Base-by-base conservation (phyloP, 1,140 invertebrate species). In the Tribolium madens region DNA sequence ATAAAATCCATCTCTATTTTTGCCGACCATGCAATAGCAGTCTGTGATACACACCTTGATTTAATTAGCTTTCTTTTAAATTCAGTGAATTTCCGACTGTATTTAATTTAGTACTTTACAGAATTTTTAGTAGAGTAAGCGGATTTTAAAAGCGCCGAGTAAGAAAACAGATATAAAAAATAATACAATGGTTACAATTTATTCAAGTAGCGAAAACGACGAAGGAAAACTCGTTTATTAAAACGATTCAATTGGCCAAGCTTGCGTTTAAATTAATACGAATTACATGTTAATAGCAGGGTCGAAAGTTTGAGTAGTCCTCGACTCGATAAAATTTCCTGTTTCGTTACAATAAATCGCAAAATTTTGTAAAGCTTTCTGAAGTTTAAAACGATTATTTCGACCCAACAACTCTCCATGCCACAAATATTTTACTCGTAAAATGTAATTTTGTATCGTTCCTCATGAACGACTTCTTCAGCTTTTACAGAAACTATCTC, bases 281-380 rank as follows among this genome's bases (percentile, higher is more conserved):
- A 64, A 64, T 64, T 33, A 33, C 13, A 21, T 60, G 18, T 26
- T 60, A 26, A 60, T n/a, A 60, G 18, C 17, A 26, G 9, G 21
- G 13, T 3, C 12, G 13, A 50, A 15, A 64, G 26, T 33, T 18
- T 7, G 53, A 26, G 26, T 18, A 13, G 18, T 17, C 18, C 9
- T 60, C 13, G 9, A 60, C 18, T 21, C 21, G 57, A 31, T 12
- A 64, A 33, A 33, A 64, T 33, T 64, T 26, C n/a, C 10, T 31
- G 14, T 60, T 60, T 33, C 57, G 21, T 64, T 64, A 64, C 26
- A 64, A 64, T 33, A 33, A 64, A 64, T 64, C 26, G 26, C 26
- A 18, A 33, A 64, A 64, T 33, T 31, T 64, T 9, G 26, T 18
- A n/a, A 14, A 31, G 14, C 57, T 13, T 64, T 21, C 17, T 57